phyloP scores from a whole-genome alignment of 2,888 invertebrate genomes.

The Stratiomys singularior region DNA sequence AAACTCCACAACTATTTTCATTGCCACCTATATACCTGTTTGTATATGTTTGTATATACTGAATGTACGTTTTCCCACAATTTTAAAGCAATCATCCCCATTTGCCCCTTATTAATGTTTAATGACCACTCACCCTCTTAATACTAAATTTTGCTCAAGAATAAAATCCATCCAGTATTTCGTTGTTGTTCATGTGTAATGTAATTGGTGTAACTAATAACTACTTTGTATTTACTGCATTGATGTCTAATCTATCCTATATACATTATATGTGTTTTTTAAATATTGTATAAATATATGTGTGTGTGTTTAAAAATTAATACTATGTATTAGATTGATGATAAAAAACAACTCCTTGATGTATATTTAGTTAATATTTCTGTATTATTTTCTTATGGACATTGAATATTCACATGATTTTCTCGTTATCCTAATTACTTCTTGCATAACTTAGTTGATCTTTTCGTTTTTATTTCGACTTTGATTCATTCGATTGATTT shows the following conservation, averaged over 20 bases:
- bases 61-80: background rate
- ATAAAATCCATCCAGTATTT: conserved; percentile 2
- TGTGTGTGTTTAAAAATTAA: conserved; percentile 25
- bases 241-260: conserved; percentile 29
- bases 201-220: conserved; percentile 25
- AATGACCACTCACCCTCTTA: background rate
- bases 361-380: background rate
- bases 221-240: conserved; percentile 11
- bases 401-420: conserved; percentile 5
- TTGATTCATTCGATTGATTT: background rate
- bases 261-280: conserved; percentile 16
- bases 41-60: background rate
- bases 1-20: background rate
- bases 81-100: background rate
- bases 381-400: background rate
- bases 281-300: conserved; percentile 29
- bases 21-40: background rate
- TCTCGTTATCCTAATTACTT: background rate
- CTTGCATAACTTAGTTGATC: background rate
- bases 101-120: background rate
- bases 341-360: background rate
- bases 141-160: background rate
- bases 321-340: background rate
- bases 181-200: conserved; percentile 2
- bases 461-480: background rate